Conservation (phyloP, 2,113 vertebrate species). For the Osmerus eperlanus region DNA sequence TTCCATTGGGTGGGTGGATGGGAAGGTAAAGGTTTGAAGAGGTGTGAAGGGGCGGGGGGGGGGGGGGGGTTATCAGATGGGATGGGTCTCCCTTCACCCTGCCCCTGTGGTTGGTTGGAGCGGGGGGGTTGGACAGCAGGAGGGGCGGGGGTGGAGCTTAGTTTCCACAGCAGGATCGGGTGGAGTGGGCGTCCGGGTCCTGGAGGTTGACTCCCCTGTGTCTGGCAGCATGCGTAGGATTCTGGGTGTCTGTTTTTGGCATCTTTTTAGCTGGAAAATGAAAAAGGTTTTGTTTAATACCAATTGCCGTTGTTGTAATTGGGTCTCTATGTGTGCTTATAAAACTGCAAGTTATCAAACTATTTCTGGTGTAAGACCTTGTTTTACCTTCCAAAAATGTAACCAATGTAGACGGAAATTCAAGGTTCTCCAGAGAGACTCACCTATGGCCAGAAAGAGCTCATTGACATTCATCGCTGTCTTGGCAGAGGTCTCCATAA, state of each 20-base stretch:
- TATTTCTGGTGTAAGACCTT: too few species aligned
- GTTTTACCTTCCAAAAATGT: too few species aligned
- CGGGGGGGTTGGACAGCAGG: constrained; percentile 30
- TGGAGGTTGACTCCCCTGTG: constrained; percentile 80
- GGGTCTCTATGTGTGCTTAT: too few species aligned
- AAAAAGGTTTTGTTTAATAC: too few species aligned
- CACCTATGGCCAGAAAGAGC: constrained; percentile 81
- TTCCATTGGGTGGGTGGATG: constrained; percentile 29
- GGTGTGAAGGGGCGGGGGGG: constrained; percentile 11
- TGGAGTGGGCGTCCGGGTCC: constrained; percentile 75
- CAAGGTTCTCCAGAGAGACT: constrained; percentile 20
- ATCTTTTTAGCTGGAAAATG: constrained; percentile 76
- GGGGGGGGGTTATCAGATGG: constrained; percentile 4
- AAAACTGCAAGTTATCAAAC: too few species aligned
- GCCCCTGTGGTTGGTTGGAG: constrained; percentile 26
- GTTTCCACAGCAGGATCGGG: constrained; percentile 77
- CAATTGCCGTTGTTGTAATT: too few species aligned
- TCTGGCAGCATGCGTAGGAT: constrained; percentile 77
- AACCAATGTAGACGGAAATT: too few species aligned
- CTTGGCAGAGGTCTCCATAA: constrained; percentile 84
- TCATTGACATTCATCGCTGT: constrained; percentile 84
- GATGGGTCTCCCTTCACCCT: constrained; percentile 21
- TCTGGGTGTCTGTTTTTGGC: constrained; percentile 83
- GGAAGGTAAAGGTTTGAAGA: constrained; percentile 23
- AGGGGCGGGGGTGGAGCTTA: constrained; percentile 46